Conservation (phyloP, 53 echinoderm and acorn worm species). For the Mesocentrotus franciscanus region DNA sequence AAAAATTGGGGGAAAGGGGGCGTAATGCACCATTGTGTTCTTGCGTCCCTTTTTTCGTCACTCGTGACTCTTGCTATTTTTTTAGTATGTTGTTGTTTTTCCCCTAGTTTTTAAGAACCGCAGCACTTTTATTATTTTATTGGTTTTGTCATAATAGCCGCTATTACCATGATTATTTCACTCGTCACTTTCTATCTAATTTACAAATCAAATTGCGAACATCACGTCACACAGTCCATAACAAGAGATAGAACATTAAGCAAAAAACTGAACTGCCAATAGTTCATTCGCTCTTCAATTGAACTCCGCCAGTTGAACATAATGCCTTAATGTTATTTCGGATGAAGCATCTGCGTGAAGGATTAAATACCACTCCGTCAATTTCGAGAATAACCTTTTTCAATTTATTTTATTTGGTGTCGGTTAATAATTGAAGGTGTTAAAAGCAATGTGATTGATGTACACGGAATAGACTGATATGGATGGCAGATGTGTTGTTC, state of each 20-base stretch:
- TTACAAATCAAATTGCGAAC: slow-evolving; percentile 3
- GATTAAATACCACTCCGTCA: neutral
- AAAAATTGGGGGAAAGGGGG: too few species aligned
- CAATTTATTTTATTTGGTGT: neutral
- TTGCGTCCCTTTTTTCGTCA: neutral
- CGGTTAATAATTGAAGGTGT: neutral
- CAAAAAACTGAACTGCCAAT: neutral
- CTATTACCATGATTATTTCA: neutral
- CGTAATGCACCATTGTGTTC: too few species aligned
- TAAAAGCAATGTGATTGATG: neutral
- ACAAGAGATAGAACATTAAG: neutral
- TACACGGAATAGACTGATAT: neutral
- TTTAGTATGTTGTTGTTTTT: neutral
- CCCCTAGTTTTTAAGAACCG: neutral
- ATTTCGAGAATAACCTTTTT: neutral
- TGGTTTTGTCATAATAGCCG: neutral
- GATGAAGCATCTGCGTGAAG: slow-evolving; percentile 9
- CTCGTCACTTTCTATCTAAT: neutral
- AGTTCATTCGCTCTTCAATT: neutral
- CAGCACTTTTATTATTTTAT: neutral
- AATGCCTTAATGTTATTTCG: neutral
- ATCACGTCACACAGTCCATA: neutral
- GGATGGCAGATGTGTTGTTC: neutral
- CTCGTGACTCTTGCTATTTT: too few species aligned
- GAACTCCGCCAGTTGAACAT: neutral